These are phyloP conservation scores for Drosophila prostipennis DNA, from an alignment of 2,888 invertebrate species.

Conservation along the genomic window DNA sequence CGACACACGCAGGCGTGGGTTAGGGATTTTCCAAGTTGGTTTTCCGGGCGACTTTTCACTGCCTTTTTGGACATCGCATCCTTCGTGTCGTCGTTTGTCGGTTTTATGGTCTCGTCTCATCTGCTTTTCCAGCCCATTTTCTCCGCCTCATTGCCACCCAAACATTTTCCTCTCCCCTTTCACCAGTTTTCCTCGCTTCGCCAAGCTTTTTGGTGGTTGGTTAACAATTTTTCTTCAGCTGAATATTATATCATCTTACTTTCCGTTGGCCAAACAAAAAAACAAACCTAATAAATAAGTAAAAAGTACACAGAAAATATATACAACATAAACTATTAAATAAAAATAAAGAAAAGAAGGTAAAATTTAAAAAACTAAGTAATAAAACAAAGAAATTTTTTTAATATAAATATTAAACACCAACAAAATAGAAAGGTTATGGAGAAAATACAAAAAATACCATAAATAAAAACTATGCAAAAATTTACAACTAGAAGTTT, in stretches of 20 bases:
- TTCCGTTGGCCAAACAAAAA: not conserved
- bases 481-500: too few relatives aligned
- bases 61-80: slow-evolving; percentile 22
- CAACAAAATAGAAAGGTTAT: too few relatives aligned
- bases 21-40: slow-evolving; percentile 32
- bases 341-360: not conserved
- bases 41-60: slow-evolving; percentile 19
- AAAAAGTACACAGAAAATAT: not conserved
- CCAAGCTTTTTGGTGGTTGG: slow-evolving; percentile 15
- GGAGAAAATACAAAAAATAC: too few relatives aligned
- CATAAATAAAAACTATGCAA: too few relatives aligned
- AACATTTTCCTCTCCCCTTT: too few relatives aligned
- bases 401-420: too few relatives aligned
- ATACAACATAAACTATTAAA: not conserved
- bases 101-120: slow-evolving; percentile 38
- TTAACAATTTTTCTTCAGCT: slow-evolving; percentile 24
- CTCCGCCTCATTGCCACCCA: not conserved
- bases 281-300: not conserved
- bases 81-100: slow-evolving; percentile 42
- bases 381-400: too few relatives aligned
- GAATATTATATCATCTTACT: slow-evolving; percentile 16
- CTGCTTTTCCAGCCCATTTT: slow-evolving; percentile 23
- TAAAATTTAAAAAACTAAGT: too few relatives aligned
- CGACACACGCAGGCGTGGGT: slow-evolving; percentile 50
- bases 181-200: not conserved